Evolutionary conservation across 2,113 vertebrate genomes (phyloP), one percentile per base, ranked within the genome.

Genomic region (Copsychus sechellarum): DNA sequence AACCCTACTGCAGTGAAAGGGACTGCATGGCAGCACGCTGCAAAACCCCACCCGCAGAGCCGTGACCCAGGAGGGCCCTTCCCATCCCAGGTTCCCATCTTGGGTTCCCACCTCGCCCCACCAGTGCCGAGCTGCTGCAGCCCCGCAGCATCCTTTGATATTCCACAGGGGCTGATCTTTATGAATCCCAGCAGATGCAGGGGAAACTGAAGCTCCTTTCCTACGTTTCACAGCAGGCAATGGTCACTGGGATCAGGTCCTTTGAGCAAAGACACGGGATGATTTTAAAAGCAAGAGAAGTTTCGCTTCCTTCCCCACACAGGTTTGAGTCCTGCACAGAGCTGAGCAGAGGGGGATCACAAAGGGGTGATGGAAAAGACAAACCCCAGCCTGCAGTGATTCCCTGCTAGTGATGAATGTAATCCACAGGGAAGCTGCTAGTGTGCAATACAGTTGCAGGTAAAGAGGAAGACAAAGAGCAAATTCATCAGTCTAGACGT

Each of bases 131-230:
- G 60, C 0, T 24, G 73, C 87, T 82, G 73, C 42, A 42, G 60
- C 29, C 38, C 77, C 2, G 6, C 73, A 70, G 85, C 87, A 54
- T 50, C 47, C 90, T 93, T 90, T 88, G 93, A 80, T 66, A 96
- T 93, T 86, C 86, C 94, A 83, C 77, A 82, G 54, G 74, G 53
- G 50, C 3, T 83, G 80, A 82, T 73, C 85, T 51, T 78, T 31
- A 61, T 2, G 9, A 88, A 93, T 90, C 72, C 64, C 67, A 91
- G 89, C 94, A 94, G 91, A 95, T 94, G 86, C 60, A 29, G 45
- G 72, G 82, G 72, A 95, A 97, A 92, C 80, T 15, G 69, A 94
- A 96, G 72, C 67, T 5, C 7, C 86, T 56, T 74, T 40, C 51
- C 38, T 5, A 1, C 21, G 10, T 94, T 92, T 86, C 88, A 81